Base-by-base conservation (phyloP, 2,113 vertebrate species). In the Chloebia gouldiae region DNA sequence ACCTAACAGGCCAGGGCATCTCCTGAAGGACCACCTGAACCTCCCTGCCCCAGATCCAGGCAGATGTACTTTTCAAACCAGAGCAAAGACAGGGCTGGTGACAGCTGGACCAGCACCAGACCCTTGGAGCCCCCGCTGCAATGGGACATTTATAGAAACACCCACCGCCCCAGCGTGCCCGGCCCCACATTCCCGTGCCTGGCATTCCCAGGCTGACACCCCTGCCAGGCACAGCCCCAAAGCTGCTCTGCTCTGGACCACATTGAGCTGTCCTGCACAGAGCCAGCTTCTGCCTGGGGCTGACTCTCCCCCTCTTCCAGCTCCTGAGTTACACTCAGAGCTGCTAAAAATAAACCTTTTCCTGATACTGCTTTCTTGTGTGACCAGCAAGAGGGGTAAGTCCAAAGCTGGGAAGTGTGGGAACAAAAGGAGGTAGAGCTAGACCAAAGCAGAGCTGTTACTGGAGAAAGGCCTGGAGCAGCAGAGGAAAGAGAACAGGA, bases 231-330 rank as follows among this genome's bases (percentile, higher is more conserved):
- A 72, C 53, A 8, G 13, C 5, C 75, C 73, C 60, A 66, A 40
- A 33, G 30, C 90, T 85, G 81, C 85, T 72, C 80, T 25, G 24
- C 92, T 70, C 65, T 6, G 51, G 6, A 4, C 3, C 13, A 15
- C 47, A 5, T 10, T 0, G 10, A n/a, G 77, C 47, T 70, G 44
- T 2, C 33, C 40, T 2, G 24, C 50, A 64, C 0, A 0, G 56
- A 25, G 49, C 56, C 93, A 96, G 88, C 86, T 94, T 93, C 82
- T n/a, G 66, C 14, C 2, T 7, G n/a, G 53, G 73, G 50, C 53
- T 53, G 39, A 13, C 51, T 76, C 50, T 68, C 7, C 61, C 76
- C 23, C 45, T 37, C 18, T 64, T 13, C 71, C 88, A 93, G 71
- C 63, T 78, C 31, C 91, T 40, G 24, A 56, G 24, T 68, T 50